These are phyloP conservation scores for Ligdia adustata DNA, from an alignment of 2,888 invertebrate genomes.

Conservation along the genomic window DNA sequence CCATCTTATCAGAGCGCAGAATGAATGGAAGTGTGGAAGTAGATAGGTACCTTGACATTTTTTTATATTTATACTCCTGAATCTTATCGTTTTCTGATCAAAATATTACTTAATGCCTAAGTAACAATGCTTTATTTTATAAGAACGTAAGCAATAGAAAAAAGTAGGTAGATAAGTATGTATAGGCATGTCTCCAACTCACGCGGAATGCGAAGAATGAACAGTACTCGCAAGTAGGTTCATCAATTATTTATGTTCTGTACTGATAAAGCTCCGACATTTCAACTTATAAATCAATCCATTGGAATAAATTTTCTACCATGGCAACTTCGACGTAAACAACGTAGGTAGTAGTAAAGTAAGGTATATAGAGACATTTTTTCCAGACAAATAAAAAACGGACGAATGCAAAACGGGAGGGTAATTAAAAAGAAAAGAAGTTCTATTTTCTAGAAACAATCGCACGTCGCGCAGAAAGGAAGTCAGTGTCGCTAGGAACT, in stretches of 20 bases:
- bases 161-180: constrained; percentile 16
- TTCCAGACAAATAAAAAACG: constrained; percentile 2
- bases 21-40: constrained; percentile 72
- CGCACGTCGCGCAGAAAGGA: constrained; percentile 55
- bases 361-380: background rate
- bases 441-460: constrained; percentile 56
- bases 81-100: constrained; percentile 50
- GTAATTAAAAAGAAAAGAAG: constrained; percentile 49
- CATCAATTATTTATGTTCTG: constrained; percentile 34
- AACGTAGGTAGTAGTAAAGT: constrained; percentile 1
- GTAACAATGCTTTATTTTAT: constrained; percentile 41
- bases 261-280: constrained; percentile 32
- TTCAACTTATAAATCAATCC: constrained; percentile 28
- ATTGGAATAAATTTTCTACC: constrained; percentile 21
- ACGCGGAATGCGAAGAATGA: constrained; percentile 29
- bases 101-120: constrained; percentile 47
- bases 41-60: constrained; percentile 57
- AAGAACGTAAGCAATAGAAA: constrained; percentile 20
- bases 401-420: constrained; percentile 35
- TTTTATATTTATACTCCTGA: constrained; percentile 53
- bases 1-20: constrained; percentile 77
- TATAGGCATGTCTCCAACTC: constrained; percentile 12
- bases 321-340: constrained; percentile 20
- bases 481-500: constrained; percentile 64
- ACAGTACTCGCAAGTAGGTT: constrained; percentile 16